A percentile compares a stretch with the other conserved stretches of the same genome.
Conservation (phyloP, 92 coral and sea anemone species). For the Epizoanthus ramosus region DNA sequence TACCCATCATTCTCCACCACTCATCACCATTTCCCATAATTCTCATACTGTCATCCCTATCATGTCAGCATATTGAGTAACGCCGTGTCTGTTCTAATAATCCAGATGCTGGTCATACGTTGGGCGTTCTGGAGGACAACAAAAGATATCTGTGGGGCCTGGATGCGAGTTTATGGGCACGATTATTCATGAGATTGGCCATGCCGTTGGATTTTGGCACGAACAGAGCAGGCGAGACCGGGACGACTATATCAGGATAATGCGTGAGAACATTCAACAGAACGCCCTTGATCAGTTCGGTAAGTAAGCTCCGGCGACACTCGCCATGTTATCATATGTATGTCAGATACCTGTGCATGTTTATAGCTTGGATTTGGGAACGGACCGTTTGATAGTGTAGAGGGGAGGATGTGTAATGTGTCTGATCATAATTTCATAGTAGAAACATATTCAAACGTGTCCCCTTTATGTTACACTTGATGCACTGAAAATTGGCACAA, state of each 20-base stretch:
- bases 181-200: slow-evolving; percentile 97
- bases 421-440: too few relatives aligned
- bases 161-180: slow-evolving; percentile 97
- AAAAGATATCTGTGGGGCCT: slow-evolving; percentile 88
- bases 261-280: slow-evolving; percentile 74
- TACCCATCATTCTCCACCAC: too few relatives aligned
- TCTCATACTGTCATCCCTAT: not conserved
- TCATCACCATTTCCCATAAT: too few relatives aligned
- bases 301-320: slow-evolving; percentile 46
- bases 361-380: too few relatives aligned
- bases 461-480: too few relatives aligned
- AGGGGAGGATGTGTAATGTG: too few relatives aligned
- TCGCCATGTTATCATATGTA: too few relatives aligned
- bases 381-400: too few relatives aligned
- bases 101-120: slow-evolving; percentile 97
- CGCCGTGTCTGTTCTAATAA: not conserved
- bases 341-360: too few relatives aligned
- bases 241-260: slow-evolving; percentile 81
- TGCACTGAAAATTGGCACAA: too few relatives aligned
- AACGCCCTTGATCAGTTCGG: slow-evolving; percentile 84
- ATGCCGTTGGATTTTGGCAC: slow-evolving; percentile 98
- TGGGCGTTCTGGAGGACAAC: slow-evolving; percentile 88
- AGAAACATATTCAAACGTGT: too few relatives aligned
- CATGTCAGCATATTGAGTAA: not conserved
- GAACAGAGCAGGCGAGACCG: slow-evolving; percentile 98